Evolutionary conservation across 2,888 invertebrate genomes (phyloP), one percentile per base, ranked within the genome.

Genomic region (Allolobophora icterica): DNA sequence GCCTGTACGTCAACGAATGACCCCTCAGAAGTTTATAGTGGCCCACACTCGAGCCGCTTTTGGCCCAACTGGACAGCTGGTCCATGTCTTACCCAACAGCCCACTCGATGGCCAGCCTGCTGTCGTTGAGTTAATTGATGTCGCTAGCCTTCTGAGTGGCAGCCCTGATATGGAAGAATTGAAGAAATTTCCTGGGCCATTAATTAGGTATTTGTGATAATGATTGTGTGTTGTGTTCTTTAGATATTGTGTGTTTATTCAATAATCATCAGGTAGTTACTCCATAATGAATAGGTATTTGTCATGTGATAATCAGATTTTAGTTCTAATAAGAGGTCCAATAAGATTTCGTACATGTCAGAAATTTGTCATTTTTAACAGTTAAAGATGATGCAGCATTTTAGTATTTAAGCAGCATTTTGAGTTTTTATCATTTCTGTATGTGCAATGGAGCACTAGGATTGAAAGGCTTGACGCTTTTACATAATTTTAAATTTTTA

Each of bases 101-200:
- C 97, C 98, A 42, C 96, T 96, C 93, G 98, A 98, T 95, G 97
- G 97, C 30, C 96, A 97, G 94, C 96, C 97, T 89, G 97, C 98
- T 92, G 96, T 96, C 92, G 97, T 98, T 90, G 97, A 97, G 95
- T 96, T 98, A 93, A 95, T 97, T 93, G 96, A 97, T 94, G 95
- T 97, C 17, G 93, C 93, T 91, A 91, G 91, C 19, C 90, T 94
- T 89, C 90, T 95, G 21, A 89, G 45, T 92, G 93, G 89, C 93
- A 93, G 30, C 92, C 93, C 42, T 21, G 92, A 91, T 33, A 93
- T 93, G 4, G 94, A 95, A 90, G 94, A 94, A 40, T 92, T 98
- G 91, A 96, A 96, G 93, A 96, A 96, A 91, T 98, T 97, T 95
- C 98, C 98, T 58, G 98, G 98, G 15, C 98, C 98, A 91, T 96